Base-by-base conservation (phyloP, 2,888 invertebrate genomes). In the Allophyes oxyacanthae region DNA sequence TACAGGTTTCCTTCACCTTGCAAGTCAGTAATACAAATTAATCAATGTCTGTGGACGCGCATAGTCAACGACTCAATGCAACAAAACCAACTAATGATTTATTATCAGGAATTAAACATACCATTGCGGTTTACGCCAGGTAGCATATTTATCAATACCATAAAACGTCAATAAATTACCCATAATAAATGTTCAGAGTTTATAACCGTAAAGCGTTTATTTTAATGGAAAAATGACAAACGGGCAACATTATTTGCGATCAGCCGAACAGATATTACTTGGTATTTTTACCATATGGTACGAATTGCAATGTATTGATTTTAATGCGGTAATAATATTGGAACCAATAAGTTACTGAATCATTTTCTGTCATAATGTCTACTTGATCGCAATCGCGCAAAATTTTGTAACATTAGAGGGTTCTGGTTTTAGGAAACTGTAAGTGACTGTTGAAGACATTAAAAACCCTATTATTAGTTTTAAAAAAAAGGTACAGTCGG, bases 161-260 rank as follows among this genome's bases (percentile, higher is more conserved):
- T 80, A 78, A 20, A 20, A 20, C 20, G 20, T 20, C 20, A 4
- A 20, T 20, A 20, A 77, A 79, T 78, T 64, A 59, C 41, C n/a
- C 48, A 70, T 59, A 72, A 80, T 80, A 78, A 79, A 84, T 79
- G 64, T 76, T 67, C 72, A 51, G 64, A 76, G 68, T 81, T 79
- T 78, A 81, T 78, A 70, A 74, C 74, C 63, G 62, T 63, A 69
- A 61, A 70, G 51, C 76, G 64, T 75, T 81, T 80, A 80, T 81
- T 82, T 82, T 79, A 83, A 83, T 81, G 77, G 74, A 72, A 77
- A 77, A 78, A 81, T 82, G 79, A 82, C 75, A 82, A 84, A 78
- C 69, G 73, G 54, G 48, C 26, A 58, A 65, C 67, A 78, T 76
- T 76, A 79, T 76, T 75, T 64, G 60, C 59, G 73, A 81, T 78